Evolutionary conservation across 2,888 invertebrate genomes (phyloP), one percentile per base, ranked within the genome.

Genomic region (Ornithoptera priamus): DNA sequence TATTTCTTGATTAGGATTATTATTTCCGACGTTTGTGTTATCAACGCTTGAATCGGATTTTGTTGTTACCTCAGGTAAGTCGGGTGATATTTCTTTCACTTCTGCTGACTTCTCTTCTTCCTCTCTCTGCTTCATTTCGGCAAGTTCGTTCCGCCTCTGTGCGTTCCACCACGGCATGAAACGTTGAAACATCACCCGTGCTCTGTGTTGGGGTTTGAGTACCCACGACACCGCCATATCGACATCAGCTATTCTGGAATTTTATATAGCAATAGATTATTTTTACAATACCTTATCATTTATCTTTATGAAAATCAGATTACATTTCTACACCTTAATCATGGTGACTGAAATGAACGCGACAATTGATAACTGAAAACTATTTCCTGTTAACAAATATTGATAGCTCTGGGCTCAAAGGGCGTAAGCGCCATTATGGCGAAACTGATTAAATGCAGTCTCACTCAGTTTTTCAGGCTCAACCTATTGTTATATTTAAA

Each of bases 111-210:
- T 72, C n/a, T 39, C 79, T 61, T 78, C 76, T 63, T 77, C 81
- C 56, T 82, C 81, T 67, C 67, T 76, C 65, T 78, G 79, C 64
- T 87, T 87, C 78, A 82, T 88, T 69, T 90, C 89, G 0, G 88
- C 90, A 0, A 86, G 71, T 75, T 90, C 90, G 68, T 84, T 82
- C 58, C 93, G 80, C 65, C 80, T 85, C 77, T 84, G 84, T 2
- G 85, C 85, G 77, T 92, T 89, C 90, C 92, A 87, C 88, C 89
- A 90, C 1, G 93, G 93, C 87, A 89, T 90, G 78, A 93, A 90
- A 0, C 93, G 81, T 73, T 93, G 93, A 82, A 93, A 93, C 84
- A 89, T 90, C 7, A 94, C 83, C 20, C 90, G 77, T n/a, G 84
- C 75, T 1, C 94, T 81, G 72, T 94, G 94, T 53, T 92, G 88